Evolutionary conservation across 2,797 vertebrate species (phyloP).

Genomic region (Lophius americanus): DNA sequence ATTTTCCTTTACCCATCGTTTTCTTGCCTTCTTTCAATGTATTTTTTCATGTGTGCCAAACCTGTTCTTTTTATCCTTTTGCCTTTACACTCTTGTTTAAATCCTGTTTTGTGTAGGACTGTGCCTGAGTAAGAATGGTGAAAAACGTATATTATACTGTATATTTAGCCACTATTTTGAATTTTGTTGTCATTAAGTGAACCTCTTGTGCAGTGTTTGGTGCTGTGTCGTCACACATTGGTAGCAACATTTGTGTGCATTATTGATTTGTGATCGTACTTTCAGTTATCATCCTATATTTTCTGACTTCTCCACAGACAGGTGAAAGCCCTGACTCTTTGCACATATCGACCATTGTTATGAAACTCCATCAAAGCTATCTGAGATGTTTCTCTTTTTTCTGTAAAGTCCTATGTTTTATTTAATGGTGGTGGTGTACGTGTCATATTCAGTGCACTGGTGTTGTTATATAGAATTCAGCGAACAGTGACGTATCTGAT

Average conservation of each 20-base stretch:
- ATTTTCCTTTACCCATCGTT: slow-evolving; percentile 47
- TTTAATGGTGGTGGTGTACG: slow-evolving; percentile 34
- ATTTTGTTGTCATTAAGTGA: slow-evolving; percentile 78
- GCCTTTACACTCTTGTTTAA: slow-evolving; percentile 30
- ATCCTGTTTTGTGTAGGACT: slow-evolving; percentile 66
- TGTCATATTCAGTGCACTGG: slow-evolving; percentile 25
- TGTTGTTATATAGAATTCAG: slow-evolving; percentile 26
- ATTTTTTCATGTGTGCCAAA: slow-evolving; percentile 65
- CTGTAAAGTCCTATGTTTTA: slow-evolving; percentile 13
- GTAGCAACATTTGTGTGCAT: slow-evolving; percentile 70
- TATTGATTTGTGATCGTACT: slow-evolving; percentile 71
- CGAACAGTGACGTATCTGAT: slow-evolving; percentile 36
- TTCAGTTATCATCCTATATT: slow-evolving; percentile 59
- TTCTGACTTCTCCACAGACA: slow-evolving; percentile 55
- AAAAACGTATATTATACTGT: slow-evolving; percentile 67
- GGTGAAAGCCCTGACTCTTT: slow-evolving; percentile 70
- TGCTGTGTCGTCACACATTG: slow-evolving; percentile 80
- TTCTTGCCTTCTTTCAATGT: slow-evolving; percentile 58
- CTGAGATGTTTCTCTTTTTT: slow-evolving; percentile 28
- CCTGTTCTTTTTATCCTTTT: slow-evolving; percentile 47
- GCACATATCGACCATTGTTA: slow-evolving; percentile 69
- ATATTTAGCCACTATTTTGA: slow-evolving; percentile 74
- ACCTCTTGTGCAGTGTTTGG: slow-evolving; percentile 79
- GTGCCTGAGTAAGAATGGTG: slow-evolving; percentile 75
- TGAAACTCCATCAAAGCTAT: slow-evolving; percentile 24